These are phyloP conservation scores for Yponomeuta evonymella DNA, from an alignment of 2,888 invertebrate genomes.

Conservation along the genomic window DNA sequence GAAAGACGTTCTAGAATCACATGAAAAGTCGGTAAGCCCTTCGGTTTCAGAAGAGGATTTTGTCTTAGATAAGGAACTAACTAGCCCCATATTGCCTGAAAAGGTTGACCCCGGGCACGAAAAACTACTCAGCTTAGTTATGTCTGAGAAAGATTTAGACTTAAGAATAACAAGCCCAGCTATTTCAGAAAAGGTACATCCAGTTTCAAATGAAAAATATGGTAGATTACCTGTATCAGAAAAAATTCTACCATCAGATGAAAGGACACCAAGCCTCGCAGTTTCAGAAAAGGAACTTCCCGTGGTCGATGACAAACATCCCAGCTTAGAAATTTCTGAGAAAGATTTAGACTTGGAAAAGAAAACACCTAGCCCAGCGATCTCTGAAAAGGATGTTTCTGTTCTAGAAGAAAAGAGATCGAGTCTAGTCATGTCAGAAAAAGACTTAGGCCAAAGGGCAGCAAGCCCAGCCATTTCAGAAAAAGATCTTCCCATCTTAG, in stretches of 20 bases:
- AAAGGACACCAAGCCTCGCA: not conserved
- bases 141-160: conserved; percentile 9
- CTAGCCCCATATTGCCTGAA: no score
- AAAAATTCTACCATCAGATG: not conserved
- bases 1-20: no score
- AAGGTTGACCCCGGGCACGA: no score
- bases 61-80: no score
- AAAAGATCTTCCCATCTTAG: conserved; percentile 1
- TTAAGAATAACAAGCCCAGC: not conserved
- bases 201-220: not conserved
- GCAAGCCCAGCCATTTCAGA: not conserved
- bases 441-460: not conserved
- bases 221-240: not conserved
- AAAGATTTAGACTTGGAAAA: conserved; percentile 9
- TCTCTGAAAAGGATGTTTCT: conserved; percentile 14
- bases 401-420: conserved; percentile 20
- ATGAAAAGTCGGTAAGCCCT: not conserved
- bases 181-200: not conserved
- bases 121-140: conserved; percentile 8
- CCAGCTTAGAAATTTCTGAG: conserved; percentile 1
- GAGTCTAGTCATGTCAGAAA: conserved; percentile 15
- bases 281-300: not conserved
- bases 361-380: conserved; percentile 16
- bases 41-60: conserved; percentile 7
- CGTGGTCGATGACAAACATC: not conserved